These are phyloP conservation scores for Tupaia chinensis DNA, from an alignment of 2,113 vertebrate genomes.

Conservation along the genomic window DNA sequence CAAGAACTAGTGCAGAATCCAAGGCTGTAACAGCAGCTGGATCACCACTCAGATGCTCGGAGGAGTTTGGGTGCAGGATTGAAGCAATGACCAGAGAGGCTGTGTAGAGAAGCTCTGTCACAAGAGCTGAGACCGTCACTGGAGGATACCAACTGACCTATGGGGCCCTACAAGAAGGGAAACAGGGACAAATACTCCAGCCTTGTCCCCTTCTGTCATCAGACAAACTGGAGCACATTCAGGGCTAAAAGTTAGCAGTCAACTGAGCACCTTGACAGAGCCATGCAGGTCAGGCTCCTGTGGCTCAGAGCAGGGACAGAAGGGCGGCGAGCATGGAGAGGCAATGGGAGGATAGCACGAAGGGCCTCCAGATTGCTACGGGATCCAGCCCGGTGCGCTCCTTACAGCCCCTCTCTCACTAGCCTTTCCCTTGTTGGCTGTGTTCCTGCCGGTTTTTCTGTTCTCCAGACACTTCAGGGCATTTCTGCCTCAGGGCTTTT, in stretches of 20 bases:
- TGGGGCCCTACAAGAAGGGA: not conserved
- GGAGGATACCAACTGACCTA: not conserved
- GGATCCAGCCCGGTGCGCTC: rapidly evolving
- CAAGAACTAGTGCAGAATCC: not conserved
- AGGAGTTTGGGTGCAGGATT: not conserved
- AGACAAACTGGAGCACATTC: not conserved
- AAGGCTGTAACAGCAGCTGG: not conserved
- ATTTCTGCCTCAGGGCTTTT: constrained; percentile 33
- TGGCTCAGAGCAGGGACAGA: not conserved
- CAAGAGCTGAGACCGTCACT: not conserved
- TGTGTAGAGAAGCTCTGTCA: not conserved
- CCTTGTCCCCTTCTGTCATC: not conserved
- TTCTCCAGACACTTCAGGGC: not conserved
- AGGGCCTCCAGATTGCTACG: not conserved
- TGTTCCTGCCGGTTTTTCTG: not conserved
- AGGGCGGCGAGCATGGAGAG: no score
- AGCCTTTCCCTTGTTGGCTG: not conserved
- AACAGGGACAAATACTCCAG: not conserved
- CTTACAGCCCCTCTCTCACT: not conserved
- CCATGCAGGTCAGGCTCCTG: no score
- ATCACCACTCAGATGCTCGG: not conserved
- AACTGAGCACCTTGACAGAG: not conserved
- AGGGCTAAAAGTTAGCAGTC: not conserved
- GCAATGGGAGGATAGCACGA: not conserved
- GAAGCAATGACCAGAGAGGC: not conserved